Conservation (phyloP, 1,140 invertebrate species). For the Brachionus rotundiformis region DNA sequence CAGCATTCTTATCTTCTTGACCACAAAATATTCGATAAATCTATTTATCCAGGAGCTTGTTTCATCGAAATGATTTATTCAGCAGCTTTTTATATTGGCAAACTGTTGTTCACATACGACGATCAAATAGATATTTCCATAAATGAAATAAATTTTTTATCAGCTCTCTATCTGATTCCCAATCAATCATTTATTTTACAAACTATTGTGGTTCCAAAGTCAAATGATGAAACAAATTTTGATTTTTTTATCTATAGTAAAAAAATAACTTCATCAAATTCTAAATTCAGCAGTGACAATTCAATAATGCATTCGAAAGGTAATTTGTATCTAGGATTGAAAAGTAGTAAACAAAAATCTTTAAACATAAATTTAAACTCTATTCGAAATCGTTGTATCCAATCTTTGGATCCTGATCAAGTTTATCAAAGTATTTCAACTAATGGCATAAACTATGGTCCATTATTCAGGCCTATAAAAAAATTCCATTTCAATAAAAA, state of each 20-base stretch:
- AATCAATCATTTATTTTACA: not conserved
- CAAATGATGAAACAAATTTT: not conserved
- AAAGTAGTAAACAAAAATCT: not conserved
- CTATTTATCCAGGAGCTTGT: not conserved
- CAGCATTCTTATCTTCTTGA: not conserved
- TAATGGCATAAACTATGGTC: not conserved
- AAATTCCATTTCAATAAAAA: not conserved
- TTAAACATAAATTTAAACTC: not conserved
- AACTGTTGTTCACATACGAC: not conserved
- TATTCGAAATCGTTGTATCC: not conserved
- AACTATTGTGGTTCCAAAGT: not conserved
- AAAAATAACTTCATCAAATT: not conserved
- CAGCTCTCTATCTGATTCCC: not conserved
- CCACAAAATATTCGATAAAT: not conserved
- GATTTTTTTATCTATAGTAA: not conserved
- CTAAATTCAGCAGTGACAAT: not conserved
- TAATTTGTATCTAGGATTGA: not conserved
- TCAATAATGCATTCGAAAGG: not conserved
- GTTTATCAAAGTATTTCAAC: not conserved
- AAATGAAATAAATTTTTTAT: not conserved
- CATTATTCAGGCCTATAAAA: not conserved
- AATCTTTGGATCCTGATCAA: not conserved
- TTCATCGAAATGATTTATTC: not conserved
- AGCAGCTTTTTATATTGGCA: not conserved
- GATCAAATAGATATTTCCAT: not conserved